phyloP scores from a whole-genome alignment of 2,113 vertebrate species.

The Nematolebias whitei region DNA sequence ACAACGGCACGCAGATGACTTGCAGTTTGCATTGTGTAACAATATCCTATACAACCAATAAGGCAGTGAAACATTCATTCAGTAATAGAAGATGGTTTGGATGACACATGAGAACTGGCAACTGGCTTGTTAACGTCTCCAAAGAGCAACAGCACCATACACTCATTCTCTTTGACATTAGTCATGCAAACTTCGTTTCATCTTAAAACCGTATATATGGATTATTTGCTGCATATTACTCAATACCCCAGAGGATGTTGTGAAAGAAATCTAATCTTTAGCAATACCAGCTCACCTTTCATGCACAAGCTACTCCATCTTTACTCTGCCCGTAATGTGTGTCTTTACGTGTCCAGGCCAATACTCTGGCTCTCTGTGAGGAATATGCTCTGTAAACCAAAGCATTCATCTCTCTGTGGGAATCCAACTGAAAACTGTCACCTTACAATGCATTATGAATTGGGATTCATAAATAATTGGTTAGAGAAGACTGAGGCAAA shows the following conservation, averaged over 20 bases:
- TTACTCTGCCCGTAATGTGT: conserved; percentile 7
- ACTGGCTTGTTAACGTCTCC: conserved; percentile 43
- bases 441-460: conserved; percentile 69
- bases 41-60: conserved; percentile 21
- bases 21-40: conserved; percentile 24
- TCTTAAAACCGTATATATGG: conserved; percentile 51
- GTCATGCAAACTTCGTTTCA: conserved; percentile 48
- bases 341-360: conserved; percentile 8
- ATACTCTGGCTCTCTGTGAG: conserved; percentile 12
- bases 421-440: conserved; percentile 55
- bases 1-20: conserved; percentile 39
- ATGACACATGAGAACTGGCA: conserved; percentile 27
- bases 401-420: conserved; percentile 53
- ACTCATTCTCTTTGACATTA: conserved; percentile 29
- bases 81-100: conserved; percentile 28
- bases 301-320: conserved; percentile 21
- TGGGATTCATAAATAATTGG: conserved; percentile 71
- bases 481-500: conserved; percentile 47
- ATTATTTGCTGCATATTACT: conserved; percentile 58
- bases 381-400: conserved; percentile 51
- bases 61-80: too few species aligned
- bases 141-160: conserved; percentile 10
- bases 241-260: conserved; percentile 54
- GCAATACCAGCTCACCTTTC: conserved; percentile 42
- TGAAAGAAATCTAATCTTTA: conserved; percentile 59